A percentile compares a stretch with the other conserved stretches of the same genome.
phyloP scores from a whole-genome alignment of 2,797 vertebrate species.

The Buceros bicornis region DNA sequence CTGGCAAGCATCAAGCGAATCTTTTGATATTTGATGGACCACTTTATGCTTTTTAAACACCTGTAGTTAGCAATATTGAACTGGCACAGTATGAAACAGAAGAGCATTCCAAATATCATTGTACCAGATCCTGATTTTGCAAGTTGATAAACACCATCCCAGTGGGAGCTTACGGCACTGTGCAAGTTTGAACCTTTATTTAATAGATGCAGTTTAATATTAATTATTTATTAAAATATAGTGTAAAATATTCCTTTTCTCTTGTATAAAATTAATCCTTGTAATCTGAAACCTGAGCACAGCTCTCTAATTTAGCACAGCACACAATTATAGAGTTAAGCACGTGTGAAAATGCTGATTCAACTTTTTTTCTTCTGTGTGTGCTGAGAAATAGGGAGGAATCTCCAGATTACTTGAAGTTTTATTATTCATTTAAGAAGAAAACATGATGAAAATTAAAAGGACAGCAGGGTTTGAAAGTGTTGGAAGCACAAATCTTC shows the following conservation, averaged over 20 bases:
- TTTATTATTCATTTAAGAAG: background rate
- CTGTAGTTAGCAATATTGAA: constrained; percentile 75
- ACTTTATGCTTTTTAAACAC: constrained; percentile 69
- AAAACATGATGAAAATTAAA: background rate
- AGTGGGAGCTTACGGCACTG: constrained; percentile 68
- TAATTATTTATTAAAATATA: constrained; percentile 71
- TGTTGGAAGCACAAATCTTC: background rate
- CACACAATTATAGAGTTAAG: constrained; percentile 35
- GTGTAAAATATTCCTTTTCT: constrained; percentile 53
- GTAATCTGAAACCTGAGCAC: constrained; percentile 51
- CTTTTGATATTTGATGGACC: constrained; percentile 71
- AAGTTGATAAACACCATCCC: constrained; percentile 69
- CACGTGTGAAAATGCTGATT: constrained; percentile 63
- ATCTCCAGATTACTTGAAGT: background rate
- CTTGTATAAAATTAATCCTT: constrained; percentile 49
- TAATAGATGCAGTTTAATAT: constrained; percentile 71
- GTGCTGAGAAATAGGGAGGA: background rate
- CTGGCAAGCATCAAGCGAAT: constrained; percentile 50
- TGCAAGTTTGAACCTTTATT: constrained; percentile 70
- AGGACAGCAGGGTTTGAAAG: background rate
- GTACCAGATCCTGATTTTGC: constrained; percentile 71
- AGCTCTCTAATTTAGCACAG: constrained; percentile 58
- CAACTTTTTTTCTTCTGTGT: constrained; percentile 13
- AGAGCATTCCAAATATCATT: constrained; percentile 62
- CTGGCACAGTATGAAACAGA: constrained; percentile 73